Percentiles rank a stretch among this genome's conserved stretches.
These are phyloP conservation scores for Carcinoscorpius rotundicauda DNA, from an alignment of 1,140 invertebrate genomes.

Conservation along the genomic window DNA sequence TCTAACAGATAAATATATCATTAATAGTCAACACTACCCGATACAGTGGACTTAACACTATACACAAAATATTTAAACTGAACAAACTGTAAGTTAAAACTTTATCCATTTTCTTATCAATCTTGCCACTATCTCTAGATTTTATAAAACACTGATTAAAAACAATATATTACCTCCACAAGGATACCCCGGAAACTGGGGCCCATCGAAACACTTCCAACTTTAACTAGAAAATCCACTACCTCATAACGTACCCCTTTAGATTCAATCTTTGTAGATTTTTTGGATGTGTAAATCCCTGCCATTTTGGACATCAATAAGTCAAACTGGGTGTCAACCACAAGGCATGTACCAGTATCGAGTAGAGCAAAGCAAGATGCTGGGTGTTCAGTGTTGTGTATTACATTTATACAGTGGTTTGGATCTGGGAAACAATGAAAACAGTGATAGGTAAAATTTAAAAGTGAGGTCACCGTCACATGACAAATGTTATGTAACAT, in stretches of 20 bases:
- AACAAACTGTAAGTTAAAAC: too few species aligned
- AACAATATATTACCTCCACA: slow-evolving; percentile 55
- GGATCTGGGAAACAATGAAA: slow-evolving; percentile 30
- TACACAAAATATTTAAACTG: too few species aligned
- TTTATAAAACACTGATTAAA: too few species aligned
- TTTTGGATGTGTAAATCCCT: slow-evolving; percentile 74
- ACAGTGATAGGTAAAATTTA: neutral
- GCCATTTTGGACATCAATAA: slow-evolving; percentile 78
- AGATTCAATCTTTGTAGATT: slow-evolving; percentile 61
- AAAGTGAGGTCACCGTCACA: too few species aligned
- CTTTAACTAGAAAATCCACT: slow-evolving; percentile 85
- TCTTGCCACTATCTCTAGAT: too few species aligned
- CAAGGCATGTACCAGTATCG: slow-evolving; percentile 57
- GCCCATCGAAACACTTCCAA: slow-evolving; percentile 83
- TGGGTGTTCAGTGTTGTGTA: slow-evolving; percentile 91
- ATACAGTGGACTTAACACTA: too few species aligned
- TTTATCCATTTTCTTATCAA: too few species aligned
- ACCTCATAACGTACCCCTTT: slow-evolving; percentile 86
- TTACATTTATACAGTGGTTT: slow-evolving; percentile 69
- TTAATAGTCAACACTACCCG: too few species aligned
- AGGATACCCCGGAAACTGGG: slow-evolving; percentile 89
- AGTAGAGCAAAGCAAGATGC: slow-evolving; percentile 84
- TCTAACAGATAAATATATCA: too few species aligned
- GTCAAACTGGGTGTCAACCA: slow-evolving; percentile 70
- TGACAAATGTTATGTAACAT: too few species aligned